Conservation (phyloP, 2,888 invertebrate genomes). For the Caenorhabditis drosophilae region DNA sequence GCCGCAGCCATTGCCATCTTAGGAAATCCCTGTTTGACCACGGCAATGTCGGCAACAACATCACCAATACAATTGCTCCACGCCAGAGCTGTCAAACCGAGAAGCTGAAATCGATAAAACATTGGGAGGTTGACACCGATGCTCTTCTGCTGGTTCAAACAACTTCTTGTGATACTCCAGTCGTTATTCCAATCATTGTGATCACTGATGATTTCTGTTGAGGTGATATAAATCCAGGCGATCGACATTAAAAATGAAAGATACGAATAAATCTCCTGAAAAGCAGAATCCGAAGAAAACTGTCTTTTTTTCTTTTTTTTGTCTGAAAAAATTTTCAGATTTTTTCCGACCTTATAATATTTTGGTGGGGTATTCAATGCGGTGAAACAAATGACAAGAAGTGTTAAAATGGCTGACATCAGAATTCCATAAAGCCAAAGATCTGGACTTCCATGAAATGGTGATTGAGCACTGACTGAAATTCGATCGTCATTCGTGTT, state of each 20-base stretch:
- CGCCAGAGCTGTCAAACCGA: conserved; percentile 76
- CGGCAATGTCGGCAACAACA: conserved; percentile 75
- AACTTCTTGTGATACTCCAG: conserved; percentile 62
- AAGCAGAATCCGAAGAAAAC: too few relatives aligned
- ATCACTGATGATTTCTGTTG: conserved; percentile 76
- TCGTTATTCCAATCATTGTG: conserved; percentile 74
- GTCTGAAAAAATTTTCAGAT: too few relatives aligned
- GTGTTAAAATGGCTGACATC: conserved; percentile 48
- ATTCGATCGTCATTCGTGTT: too few relatives aligned
- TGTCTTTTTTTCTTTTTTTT: too few relatives aligned
- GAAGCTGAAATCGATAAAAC: too few relatives aligned
- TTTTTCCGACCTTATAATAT: conserved; percentile 55
- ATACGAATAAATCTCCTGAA: conserved; percentile 69
- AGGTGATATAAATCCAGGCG: conserved; percentile 75
- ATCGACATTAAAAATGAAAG: conserved; percentile 75
- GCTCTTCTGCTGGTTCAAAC: conserved; percentile 69
- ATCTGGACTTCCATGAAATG: conserved; percentile 29
- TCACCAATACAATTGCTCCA: conserved; percentile 78
- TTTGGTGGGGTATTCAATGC: conserved; percentile 45
- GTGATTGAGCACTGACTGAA: conserved; percentile 6
- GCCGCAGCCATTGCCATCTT: conserved; percentile 78
- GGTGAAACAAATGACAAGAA: conserved; percentile 44
- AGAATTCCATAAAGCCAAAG: conserved; percentile 51
- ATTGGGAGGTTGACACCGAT: conserved; percentile 19
- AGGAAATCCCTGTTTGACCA: conserved; percentile 76